phyloP scores from a whole-genome alignment of 2,113 vertebrate genomes.

The Antechinus stuartii region DNA sequence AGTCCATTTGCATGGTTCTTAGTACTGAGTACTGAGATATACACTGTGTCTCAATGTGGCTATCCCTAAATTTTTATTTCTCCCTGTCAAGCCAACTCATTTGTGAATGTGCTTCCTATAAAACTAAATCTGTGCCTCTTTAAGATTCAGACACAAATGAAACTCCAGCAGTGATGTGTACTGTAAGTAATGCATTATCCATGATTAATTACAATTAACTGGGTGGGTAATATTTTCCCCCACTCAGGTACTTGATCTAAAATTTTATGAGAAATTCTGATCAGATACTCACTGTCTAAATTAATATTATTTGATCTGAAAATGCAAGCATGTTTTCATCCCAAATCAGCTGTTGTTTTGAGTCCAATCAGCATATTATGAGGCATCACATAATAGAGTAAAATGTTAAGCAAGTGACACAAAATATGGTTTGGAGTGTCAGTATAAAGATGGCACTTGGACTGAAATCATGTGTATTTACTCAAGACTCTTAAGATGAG shows the following conservation, averaged over 20 bases:
- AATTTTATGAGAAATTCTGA: conserved; percentile 64
- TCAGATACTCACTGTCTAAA: conserved; percentile 55
- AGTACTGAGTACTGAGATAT: background rate
- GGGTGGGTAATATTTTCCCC: conserved; percentile 8
- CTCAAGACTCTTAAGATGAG: rapidly evolving
- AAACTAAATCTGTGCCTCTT: background rate
- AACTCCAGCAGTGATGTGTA: background rate
- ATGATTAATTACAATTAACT: conserved; percentile 45
- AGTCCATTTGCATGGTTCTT: background rate
- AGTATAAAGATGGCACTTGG: rapidly evolving
- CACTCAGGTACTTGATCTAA: conserved; percentile 43
- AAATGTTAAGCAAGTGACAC: rapidly evolving
- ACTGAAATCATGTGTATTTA: rapidly evolving
- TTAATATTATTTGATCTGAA: conserved; percentile 51
- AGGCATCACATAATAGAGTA: background rate
- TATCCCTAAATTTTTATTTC: background rate
- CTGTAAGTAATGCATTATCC: conserved; percentile 26
- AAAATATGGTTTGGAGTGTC: rapidly evolving
- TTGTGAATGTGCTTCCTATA: rapidly evolving
- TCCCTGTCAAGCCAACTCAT: background rate
- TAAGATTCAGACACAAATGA: background rate
- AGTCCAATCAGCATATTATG: conserved; percentile 4
- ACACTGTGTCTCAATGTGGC: rapidly evolving
- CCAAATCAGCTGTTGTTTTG: conserved; percentile 36
- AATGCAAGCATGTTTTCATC: conserved; percentile 46